These are phyloP conservation scores for Lapara coniferarum DNA, from an alignment of 2,888 invertebrate genomes.

Conservation along the genomic window DNA sequence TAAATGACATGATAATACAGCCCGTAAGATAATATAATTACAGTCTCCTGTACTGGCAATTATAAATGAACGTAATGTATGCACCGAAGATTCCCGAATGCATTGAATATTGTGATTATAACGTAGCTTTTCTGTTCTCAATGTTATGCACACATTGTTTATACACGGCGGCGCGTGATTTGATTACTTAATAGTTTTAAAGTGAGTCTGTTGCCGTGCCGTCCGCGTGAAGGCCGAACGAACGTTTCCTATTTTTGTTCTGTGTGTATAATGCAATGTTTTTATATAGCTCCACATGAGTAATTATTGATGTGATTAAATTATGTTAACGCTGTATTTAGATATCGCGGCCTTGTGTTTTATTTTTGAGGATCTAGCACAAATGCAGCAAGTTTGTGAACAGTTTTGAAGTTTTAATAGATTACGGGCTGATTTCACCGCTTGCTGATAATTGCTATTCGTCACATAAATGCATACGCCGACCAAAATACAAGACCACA, in stretches of 20 bases:
- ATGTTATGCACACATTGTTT: slow-evolving; percentile 12
- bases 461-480: too few relatives aligned
- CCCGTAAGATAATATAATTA: not conserved
- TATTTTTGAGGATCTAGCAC: too few relatives aligned
- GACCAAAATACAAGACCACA: too few relatives aligned
- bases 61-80: not conserved
- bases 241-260: slow-evolving; percentile 7
- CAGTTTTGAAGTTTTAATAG: too few relatives aligned
- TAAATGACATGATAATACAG: too few relatives aligned
- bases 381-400: too few relatives aligned
- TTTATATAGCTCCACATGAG: not conserved
- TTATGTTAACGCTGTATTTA: not conserved
- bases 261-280: slow-evolving; percentile 4
- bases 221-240: slow-evolving; percentile 9
- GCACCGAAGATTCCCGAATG: not conserved
- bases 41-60: too few relatives aligned
- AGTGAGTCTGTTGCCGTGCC: slow-evolving; percentile 11
- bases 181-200: slow-evolving; percentile 15
- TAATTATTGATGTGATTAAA: not conserved
- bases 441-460: too few relatives aligned
- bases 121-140: not conserved
- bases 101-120: not conserved
- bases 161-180: slow-evolving; percentile 9
- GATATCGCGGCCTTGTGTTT: not conserved
- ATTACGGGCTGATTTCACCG: too few relatives aligned